Evolutionary conservation across 2,797 vertebrate genomes (phyloP), one percentile per base, ranked within the genome.

Genomic region (Chaunax sp.): DNA sequence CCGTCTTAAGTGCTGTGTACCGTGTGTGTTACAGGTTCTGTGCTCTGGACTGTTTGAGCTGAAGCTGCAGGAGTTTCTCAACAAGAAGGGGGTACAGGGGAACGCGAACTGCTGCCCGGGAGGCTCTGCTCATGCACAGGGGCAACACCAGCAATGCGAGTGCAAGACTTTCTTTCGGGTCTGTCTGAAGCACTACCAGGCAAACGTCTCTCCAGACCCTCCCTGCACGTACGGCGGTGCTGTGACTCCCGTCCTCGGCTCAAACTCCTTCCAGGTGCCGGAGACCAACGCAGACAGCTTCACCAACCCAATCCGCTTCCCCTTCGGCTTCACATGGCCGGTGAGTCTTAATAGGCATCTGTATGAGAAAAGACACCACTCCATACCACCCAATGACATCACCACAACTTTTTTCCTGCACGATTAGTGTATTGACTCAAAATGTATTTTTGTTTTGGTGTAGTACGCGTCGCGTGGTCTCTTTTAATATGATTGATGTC

Each of bases 101-200:
- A 98, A 98, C 86, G 89, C 89, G 80, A 98, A 95, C 89, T 99
- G 97, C 91, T 99, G 98, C 86, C 92, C 94, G 33, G 93, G 90
- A 20, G 94, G 90, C 53, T 86, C 95, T 38, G 83, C 89, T 47
- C 75, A 92, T 0, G 58, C 63, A 19, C 85, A 85, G 72, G 90
- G 86, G 16, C 90, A 54, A 0, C 38, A 95, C 72, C 95, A 95
- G 88, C 96, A 95, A 69, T 99, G 97, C 78, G 96, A 98, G 81
- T 99, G 98, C 92, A 95, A 96, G 90, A 99, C 98, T 23, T 99
- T 98, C 93, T 99, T 99, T 92, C 94, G 97, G 57, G 94, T 99
- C 70, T 99, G 98, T 86, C 95, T 99, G 83, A 99, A 98, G 89
- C 98, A 99, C 76, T 99, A 98, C 80, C 98, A 99, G 87, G 93